Percentiles rank a stretch among this genome's conserved stretches.
Conservation (phyloP, 2,113 vertebrate species). For the Psilopsiagon aymara region DNA sequence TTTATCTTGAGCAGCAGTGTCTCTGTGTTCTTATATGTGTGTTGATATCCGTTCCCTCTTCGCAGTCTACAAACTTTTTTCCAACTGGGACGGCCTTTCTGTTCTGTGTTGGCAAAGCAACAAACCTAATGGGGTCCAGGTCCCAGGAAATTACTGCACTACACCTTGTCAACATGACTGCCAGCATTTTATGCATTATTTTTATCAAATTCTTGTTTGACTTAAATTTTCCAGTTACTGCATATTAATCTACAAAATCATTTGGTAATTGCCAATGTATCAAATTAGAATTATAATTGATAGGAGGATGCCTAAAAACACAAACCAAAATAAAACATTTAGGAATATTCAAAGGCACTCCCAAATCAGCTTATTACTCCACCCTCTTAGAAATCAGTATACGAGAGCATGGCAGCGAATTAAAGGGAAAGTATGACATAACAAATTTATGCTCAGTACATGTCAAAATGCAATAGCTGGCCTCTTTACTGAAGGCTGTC, state of each 20-base stretch:
- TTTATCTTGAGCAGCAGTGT: neutral
- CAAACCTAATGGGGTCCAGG: neutral
- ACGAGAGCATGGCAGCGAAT: neutral
- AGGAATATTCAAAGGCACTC: neutral
- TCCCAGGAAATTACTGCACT: neutral
- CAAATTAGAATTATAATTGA: neutral
- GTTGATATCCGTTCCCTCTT: neutral
- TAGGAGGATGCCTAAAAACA: neutral
- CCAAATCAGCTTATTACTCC: neutral
- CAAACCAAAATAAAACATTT: neutral
- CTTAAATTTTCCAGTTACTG: neutral
- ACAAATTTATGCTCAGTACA: neutral
- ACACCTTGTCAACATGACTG: neutral
- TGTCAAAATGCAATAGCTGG: neutral
- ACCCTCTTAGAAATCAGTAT: neutral
- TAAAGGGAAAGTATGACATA: neutral
- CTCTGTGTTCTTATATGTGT: neutral
- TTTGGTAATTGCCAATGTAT: neutral
- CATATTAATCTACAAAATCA: neutral
- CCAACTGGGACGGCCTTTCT: neutral
- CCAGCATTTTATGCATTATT: neutral
- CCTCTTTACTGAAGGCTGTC: neutral
- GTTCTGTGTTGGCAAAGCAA: neutral
- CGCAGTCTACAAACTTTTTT: neutral
- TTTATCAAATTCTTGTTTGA: neutral